Evolutionary conservation across 2,113 vertebrate genomes (phyloP).

Genomic region (Colaptes auratus): DNA sequence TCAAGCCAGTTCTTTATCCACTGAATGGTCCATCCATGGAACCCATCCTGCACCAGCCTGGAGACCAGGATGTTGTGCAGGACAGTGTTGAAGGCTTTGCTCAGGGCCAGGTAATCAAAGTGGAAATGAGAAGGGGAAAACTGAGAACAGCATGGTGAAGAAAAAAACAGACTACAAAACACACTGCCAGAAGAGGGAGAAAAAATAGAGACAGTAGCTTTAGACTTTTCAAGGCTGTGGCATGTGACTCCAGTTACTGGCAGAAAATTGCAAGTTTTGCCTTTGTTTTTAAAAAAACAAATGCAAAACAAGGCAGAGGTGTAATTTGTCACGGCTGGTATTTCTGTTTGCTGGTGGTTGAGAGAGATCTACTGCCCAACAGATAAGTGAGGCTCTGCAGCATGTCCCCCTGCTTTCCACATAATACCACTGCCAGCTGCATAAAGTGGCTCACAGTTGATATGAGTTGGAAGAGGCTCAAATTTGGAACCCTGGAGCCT

Average conservation of each 20-base stretch:
- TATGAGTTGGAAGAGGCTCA: neutral
- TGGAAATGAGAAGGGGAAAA: neutral
- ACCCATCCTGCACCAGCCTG: too few species aligned
- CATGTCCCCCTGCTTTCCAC: neutral
- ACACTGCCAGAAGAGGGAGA: neutral
- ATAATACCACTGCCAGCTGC: neutral
- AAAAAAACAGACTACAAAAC: neutral
- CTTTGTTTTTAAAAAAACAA: neutral
- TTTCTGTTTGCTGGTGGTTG: neutral
- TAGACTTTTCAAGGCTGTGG: neutral
- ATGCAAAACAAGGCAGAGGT: neutral
- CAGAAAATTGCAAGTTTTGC: neutral
- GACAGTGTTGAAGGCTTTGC: too few species aligned
- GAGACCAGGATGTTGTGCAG: too few species aligned
- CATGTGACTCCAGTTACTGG: neutral
- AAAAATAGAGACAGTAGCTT: neutral
- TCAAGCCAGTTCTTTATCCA: too few species aligned
- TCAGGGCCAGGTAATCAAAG: neutral
- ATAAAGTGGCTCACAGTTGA: neutral
- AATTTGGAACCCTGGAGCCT: neutral
- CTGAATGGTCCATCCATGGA: too few species aligned
- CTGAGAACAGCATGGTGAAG: neutral
- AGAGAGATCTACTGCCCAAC: neutral
- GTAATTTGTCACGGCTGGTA: neutral
- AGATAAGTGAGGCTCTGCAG: accelerated